phyloP scores from a whole-genome alignment of 2,797 vertebrate species.

The Microchirus variegatus region DNA sequence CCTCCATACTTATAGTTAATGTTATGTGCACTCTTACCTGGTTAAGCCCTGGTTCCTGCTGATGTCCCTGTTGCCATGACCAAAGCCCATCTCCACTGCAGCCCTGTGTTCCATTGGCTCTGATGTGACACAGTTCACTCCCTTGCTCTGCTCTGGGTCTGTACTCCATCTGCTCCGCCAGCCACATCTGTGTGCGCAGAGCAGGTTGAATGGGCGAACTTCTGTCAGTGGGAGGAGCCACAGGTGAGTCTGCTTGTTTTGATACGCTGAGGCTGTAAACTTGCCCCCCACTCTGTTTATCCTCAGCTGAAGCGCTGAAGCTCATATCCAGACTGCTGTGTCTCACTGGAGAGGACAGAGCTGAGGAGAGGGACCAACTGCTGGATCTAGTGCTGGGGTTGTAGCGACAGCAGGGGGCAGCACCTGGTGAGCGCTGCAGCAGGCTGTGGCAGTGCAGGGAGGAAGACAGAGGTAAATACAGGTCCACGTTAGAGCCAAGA shows the following conservation, averaged over 20 bases:
- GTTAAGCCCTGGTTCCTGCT: slow-evolving; percentile 73
- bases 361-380: slow-evolving; percentile 52
- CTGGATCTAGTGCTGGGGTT: slow-evolving; percentile 74
- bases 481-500: slow-evolving; percentile 75
- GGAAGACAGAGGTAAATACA: slow-evolving; percentile 62
- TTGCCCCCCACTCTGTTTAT: slow-evolving; percentile 58
- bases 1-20: background rate
- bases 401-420: slow-evolving; percentile 84
- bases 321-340: slow-evolving; percentile 87
- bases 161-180: slow-evolving; percentile 92
- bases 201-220: slow-evolving; percentile 89
- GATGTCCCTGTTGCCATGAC: slow-evolving; percentile 81
- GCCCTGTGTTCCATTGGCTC: slow-evolving; percentile 10
- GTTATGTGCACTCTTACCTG: slow-evolving; percentile 81
- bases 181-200: slow-evolving; percentile 94
- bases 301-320: slow-evolving; percentile 88
- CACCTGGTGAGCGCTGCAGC: slow-evolving; percentile 78
- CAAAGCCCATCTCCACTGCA: slow-evolving; percentile 42
- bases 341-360: slow-evolving; percentile 79
- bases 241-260: slow-evolving; percentile 73
- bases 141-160: slow-evolving; percentile 67
- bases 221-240: slow-evolving; percentile 82
- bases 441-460: slow-evolving; percentile 70
- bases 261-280: slow-evolving; percentile 66
- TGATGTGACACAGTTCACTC: slow-evolving; percentile 7